Conservation (phyloP, 2,888 invertebrate species). For the Agonopterix subpropinquella region DNA sequence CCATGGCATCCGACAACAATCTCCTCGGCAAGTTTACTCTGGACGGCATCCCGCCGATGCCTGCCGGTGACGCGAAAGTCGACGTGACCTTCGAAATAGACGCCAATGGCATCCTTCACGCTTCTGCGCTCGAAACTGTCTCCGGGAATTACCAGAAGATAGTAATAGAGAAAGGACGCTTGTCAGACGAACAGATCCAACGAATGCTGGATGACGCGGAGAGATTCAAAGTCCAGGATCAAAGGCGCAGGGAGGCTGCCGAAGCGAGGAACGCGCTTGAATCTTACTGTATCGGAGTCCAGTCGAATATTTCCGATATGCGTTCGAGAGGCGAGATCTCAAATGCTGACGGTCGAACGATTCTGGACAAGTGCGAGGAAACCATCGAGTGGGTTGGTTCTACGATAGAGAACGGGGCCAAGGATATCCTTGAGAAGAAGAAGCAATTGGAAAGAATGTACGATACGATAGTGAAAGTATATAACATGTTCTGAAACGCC, state of each 20-base stretch:
- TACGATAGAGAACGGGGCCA: too few relatives aligned
- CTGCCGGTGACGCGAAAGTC: slow-evolving; percentile 76
- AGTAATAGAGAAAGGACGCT: slow-evolving; percentile 82
- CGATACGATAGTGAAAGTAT: too few relatives aligned
- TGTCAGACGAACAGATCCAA: slow-evolving; percentile 85
- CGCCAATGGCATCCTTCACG: slow-evolving; percentile 83
- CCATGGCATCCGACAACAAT: slow-evolving; percentile 84
- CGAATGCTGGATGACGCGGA: slow-evolving; percentile 82
- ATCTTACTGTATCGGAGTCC: slow-evolving; percentile 52
- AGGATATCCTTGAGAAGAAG: too few relatives aligned
- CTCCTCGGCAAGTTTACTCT: slow-evolving; percentile 72
- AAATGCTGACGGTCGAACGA: neutral
- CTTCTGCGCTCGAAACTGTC: slow-evolving; percentile 79
- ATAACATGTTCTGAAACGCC: too few relatives aligned
- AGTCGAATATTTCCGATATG: neutral
- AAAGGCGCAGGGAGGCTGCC: slow-evolving; percentile 76
- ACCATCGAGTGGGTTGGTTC: neutral
- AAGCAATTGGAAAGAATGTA: too few relatives aligned
- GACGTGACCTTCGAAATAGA: slow-evolving; percentile 81
- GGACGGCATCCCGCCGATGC: slow-evolving; percentile 74
- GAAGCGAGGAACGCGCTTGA: slow-evolving; percentile 77
- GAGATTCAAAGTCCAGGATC: slow-evolving; percentile 78
- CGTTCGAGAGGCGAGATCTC: neutral
- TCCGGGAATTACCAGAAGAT: slow-evolving; percentile 79
- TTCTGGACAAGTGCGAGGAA: neutral